A percentile compares a stretch with the other conserved stretches of the same genome.
These are phyloP conservation scores for Hassar affinis DNA, from an alignment of 2,113 vertebrate genomes.

Conservation along the genomic window DNA sequence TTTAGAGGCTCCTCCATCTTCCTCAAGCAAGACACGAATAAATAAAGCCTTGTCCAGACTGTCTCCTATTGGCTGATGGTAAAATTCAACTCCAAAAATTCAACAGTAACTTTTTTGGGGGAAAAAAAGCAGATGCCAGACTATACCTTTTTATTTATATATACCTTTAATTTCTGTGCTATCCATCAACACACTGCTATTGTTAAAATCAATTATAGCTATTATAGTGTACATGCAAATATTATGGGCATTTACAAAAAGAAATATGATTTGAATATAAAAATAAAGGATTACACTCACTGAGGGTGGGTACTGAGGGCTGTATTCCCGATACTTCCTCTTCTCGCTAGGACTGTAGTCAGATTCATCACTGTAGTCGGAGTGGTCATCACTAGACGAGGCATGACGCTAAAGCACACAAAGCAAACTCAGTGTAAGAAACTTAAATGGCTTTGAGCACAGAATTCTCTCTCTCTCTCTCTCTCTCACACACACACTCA, in stretches of 20 bases:
- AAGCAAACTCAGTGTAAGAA: neutral
- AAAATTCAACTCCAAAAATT: neutral
- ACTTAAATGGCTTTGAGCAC: neutral
- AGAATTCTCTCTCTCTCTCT: neutral
- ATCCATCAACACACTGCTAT: neutral
- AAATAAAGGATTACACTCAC: conserved; percentile 60
- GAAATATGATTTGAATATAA: neutral
- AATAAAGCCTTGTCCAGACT: neutral
- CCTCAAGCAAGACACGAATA: neutral
- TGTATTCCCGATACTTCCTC: conserved; percentile 91
- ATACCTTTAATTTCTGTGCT: neutral
- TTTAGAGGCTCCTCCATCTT: neutral
- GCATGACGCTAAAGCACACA: conserved; percentile 80
- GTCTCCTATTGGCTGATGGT: neutral
- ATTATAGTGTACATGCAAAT: neutral
- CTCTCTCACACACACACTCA: neutral
- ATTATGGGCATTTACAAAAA: neutral
- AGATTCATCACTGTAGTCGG: conserved; percentile 89
- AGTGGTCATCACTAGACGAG: conserved; percentile 91
- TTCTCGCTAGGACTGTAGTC: conserved; percentile 93
- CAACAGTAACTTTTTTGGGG: neutral
- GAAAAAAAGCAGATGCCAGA: neutral
- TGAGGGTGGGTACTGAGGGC: conserved; percentile 80
- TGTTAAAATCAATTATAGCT: neutral
- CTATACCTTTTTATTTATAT: neutral